Conservation (phyloP, 2,113 vertebrate species). For the Arizona elegans region DNA sequence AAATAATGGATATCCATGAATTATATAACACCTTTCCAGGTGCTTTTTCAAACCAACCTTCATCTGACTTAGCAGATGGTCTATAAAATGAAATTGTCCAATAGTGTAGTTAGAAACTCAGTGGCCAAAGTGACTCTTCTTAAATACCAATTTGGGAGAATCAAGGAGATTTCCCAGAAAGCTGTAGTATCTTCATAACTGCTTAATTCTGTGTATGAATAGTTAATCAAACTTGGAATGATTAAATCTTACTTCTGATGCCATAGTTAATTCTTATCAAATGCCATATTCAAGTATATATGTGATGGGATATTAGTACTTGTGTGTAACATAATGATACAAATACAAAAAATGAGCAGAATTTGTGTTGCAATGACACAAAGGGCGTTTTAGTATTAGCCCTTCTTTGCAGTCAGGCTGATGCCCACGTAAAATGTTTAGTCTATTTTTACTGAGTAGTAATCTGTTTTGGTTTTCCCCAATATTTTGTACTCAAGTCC, state of each 20-base stretch:
- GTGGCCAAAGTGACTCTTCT: neutral
- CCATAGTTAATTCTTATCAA: neutral
- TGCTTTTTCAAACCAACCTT: neutral
- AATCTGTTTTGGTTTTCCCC: neutral
- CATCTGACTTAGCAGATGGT: neutral
- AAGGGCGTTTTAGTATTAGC: neutral
- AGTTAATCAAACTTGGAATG: neutral
- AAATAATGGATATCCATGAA: neutral
- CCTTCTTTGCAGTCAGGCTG: neutral
- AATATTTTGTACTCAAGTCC: neutral
- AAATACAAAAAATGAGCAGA: neutral
- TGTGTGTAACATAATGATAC: neutral
- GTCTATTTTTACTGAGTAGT: neutral
- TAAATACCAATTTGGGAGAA: neutral
- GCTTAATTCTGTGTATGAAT: neutral
- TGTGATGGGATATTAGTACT: neutral
- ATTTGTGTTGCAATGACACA: neutral
- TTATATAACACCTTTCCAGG: slow-evolving; percentile 6
- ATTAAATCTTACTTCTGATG: neutral
- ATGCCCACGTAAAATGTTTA: neutral
- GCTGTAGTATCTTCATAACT: neutral
- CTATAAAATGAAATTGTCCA: neutral
- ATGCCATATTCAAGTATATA: neutral
- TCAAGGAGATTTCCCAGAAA: neutral
- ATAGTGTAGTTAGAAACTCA: neutral